Percentiles rank a stretch among this genome's conserved stretches.
These are phyloP conservation scores for Lochmaea capreae DNA, from an alignment of 2,888 invertebrate species.

Conservation along the genomic window DNA sequence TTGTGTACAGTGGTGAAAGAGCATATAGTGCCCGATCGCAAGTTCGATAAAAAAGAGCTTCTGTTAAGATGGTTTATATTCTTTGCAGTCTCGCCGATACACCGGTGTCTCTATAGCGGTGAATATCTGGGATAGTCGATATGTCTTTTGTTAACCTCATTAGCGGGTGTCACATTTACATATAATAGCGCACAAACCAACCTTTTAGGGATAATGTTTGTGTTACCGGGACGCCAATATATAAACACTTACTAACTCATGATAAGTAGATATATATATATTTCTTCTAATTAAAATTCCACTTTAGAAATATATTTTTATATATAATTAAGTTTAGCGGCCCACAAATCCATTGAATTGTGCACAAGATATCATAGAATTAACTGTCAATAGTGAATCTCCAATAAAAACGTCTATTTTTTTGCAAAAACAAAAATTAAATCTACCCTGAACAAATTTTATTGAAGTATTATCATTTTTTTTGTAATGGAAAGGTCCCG, in stretches of 20 bases:
- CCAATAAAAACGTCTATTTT: background rate
- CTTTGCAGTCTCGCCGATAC: slow-evolving; percentile 31
- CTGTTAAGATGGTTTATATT: slow-evolving; percentile 50
- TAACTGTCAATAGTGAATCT: background rate
- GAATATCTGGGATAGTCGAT: slow-evolving; percentile 52
- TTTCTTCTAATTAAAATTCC: background rate
- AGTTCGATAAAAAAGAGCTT: slow-evolving; percentile 45
- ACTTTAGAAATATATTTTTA: too few species aligned
- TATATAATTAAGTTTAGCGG: too few species aligned
- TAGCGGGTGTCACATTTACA: slow-evolving; percentile 61
- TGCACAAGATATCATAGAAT: too few species aligned
- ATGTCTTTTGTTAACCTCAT: slow-evolving; percentile 57
- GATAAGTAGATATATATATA: background rate
- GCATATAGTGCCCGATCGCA: slow-evolving; percentile 30
- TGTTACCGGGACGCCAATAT: slow-evolving; percentile 1
- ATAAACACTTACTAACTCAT: background rate
- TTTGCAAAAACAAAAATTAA: background rate
- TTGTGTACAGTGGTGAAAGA: slow-evolving; percentile 21
- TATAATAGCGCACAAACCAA: slow-evolving; percentile 53
- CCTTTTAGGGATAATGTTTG: slow-evolving; percentile 47
- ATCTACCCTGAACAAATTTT: slow-evolving; percentile 10
- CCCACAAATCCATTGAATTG: too few species aligned
- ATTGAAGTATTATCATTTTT: slow-evolving; percentile 24
- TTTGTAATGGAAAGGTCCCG: slow-evolving; percentile 16
- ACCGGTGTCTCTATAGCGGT: slow-evolving; percentile 41